A percentile compares a stretch with the other conserved stretches of the same genome.
Evolutionary conservation across 2,888 invertebrate genomes (phyloP).

Genomic region (Metopia argyrocephala): DNA sequence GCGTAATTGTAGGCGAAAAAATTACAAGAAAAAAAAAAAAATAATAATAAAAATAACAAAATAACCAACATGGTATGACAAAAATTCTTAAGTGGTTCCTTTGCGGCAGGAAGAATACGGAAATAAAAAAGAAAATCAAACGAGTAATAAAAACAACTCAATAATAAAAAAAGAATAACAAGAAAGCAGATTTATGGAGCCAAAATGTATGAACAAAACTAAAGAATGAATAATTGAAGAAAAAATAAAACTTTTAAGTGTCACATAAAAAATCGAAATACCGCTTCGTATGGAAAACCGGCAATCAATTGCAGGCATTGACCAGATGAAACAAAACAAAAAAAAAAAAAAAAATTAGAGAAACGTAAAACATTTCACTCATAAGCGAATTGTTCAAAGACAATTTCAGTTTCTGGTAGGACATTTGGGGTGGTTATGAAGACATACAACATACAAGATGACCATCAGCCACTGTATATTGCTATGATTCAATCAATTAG

Average conservation of each 20-base stretch:
- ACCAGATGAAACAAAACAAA: not conserved
- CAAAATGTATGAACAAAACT: not conserved
- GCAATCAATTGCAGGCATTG: conserved; percentile 60
- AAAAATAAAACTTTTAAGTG: conserved; percentile 50
- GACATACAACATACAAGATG: no score
- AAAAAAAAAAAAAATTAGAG: conserved; percentile 30
- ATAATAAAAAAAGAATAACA: conserved; percentile 37
- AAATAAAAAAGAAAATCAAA: conserved; percentile 50
- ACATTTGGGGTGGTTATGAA: no score
- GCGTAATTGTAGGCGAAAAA: conserved; percentile 45
- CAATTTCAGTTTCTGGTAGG: not conserved
- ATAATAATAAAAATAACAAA: not conserved
- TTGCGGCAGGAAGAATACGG: conserved; percentile 57
- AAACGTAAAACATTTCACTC: no score
- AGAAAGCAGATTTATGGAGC: conserved; percentile 39
- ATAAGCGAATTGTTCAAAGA: not conserved
- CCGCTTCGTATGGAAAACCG: conserved; percentile 41
- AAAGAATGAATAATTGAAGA: not conserved
- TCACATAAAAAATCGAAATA: conserved; percentile 61
- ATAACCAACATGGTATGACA: conserved; percentile 13
- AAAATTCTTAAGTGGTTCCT: conserved; percentile 49
- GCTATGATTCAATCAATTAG: no score
- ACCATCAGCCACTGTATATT: no score
- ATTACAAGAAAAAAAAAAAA: conserved; percentile 18
- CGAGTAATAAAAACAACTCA: conserved; percentile 53